Evolutionary conservation across 2,888 invertebrate genomes (phyloP), one percentile per base, ranked within the genome.

Genomic region (Zele albiditarsus): DNA sequence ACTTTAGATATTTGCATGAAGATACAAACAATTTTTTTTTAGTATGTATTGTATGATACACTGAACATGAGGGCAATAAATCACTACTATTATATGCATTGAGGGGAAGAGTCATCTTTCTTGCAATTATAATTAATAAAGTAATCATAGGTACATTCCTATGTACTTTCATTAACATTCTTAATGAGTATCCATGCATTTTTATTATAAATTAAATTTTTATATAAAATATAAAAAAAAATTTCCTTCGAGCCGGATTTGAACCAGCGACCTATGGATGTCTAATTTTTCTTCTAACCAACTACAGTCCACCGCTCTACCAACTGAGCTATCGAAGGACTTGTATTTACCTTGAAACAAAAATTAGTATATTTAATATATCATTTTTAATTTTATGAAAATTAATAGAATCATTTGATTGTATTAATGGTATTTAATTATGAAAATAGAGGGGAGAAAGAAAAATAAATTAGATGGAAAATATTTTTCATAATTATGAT

Each of bases 251-350:
- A 86, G 88, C 88, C 87, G 88, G 88, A 88, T 87, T 88, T 87
- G 88, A 88, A 88, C 88, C 88, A 88, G 88, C 88, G 87, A 88
- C 88, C 88, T 88, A 88, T 88, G 88, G 88, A 88, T 88, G 23
- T 57, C 74, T 33, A 4, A 12, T n/a, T n/a, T 31, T 14, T 3
- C 25, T 8, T n/a, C n/a, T 33, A 53, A 49, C 72, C 79, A 77
- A 80, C 80, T 80, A 89, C 89, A 89, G 89, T 89, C 88, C 89
- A 89, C 89, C 89, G 89, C 89, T 89, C 89, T 89, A 89, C 89
- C 89, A 89, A 89, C 89, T 89, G 89, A 89, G 88, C 89, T 89
- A 88, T 89, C 89, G 79, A 81, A 80, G 80, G 78, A 3, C n/a
- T n/a, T n/a, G n/a, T n/a, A n/a, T n/a, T n/a, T n/a, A n/a, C n/a